Percentiles rank a stretch among this genome's conserved stretches.
Conservation (phyloP, 53 echinoderm and acorn worm genomes). For the Antedon mediterranea region DNA sequence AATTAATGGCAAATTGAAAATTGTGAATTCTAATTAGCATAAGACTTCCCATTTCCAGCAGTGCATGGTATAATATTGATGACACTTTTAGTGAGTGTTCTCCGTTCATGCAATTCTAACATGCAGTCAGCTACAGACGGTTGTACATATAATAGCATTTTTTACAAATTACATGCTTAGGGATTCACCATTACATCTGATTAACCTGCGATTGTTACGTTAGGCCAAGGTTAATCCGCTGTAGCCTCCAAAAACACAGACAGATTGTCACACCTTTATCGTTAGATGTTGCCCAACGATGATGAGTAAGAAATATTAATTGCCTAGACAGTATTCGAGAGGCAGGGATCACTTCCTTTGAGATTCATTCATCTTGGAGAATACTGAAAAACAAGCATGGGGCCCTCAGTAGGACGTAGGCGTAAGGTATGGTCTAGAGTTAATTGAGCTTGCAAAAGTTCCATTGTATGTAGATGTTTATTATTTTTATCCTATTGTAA, state of each 20-base stretch:
- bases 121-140: neutral
- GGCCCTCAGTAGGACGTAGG: neutral
- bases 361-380: neutral
- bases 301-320: neutral
- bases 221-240: neutral
- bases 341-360: neutral
- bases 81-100: neutral
- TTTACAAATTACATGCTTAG: neutral
- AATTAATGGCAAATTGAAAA: no score
- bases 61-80: neutral
- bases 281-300: neutral
- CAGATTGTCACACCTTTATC: neutral
- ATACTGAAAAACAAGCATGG: neutral
- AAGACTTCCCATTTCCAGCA: neutral
- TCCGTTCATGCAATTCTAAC: neutral
- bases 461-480: neutral
- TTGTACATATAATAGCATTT: neutral
- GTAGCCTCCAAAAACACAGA: neutral
- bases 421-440: neutral
- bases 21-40: neutral
- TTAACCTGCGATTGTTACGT: neutral
- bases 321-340: neutral
- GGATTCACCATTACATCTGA: neutral
- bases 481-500: neutral
- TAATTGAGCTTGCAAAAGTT: neutral